A percentile compares a stretch with the other conserved stretches of the same genome.
Evolutionary conservation across 2,113 vertebrate genomes (phyloP).

Genomic region (Trichechus manatus): DNA sequence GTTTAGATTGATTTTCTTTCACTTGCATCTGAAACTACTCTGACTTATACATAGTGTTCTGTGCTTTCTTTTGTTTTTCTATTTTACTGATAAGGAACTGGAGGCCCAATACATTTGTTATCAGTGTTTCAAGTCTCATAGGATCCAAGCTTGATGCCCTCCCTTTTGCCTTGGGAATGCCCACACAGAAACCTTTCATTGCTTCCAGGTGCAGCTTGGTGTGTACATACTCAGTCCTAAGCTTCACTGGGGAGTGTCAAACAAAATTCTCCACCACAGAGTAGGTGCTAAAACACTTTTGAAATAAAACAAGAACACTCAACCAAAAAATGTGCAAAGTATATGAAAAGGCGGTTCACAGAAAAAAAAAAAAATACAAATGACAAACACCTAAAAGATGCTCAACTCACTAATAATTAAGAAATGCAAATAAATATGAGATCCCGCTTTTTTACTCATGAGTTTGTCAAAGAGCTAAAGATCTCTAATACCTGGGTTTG

Average conservation of each 20-base stretch:
- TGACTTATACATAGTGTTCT: neutral
- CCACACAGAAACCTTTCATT: neutral
- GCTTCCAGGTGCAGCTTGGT: neutral
- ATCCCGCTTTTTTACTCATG: neutral
- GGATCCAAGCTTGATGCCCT: neutral
- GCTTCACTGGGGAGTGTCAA: neutral
- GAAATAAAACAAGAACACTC: neutral
- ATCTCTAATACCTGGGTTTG: neutral
- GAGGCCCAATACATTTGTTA: neutral
- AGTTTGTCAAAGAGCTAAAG: neutral
- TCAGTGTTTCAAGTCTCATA: neutral
- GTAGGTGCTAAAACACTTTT: neutral
- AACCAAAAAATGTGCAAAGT: neutral
- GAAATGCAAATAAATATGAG: neutral
- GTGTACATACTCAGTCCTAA: neutral
- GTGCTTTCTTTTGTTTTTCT: neutral
- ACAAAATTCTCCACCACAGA: neutral
- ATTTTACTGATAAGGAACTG: neutral
- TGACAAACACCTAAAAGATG: neutral
- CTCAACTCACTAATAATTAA: neutral
- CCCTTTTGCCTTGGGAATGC: neutral
- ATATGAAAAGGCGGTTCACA: neutral
- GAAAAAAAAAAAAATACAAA: neutral
- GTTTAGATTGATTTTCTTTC: slow-evolving; percentile 22
- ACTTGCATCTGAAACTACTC: neutral